Evolutionary conservation across 1,140 invertebrate species (phyloP).

Genomic region (Lasioglossum albipes): DNA sequence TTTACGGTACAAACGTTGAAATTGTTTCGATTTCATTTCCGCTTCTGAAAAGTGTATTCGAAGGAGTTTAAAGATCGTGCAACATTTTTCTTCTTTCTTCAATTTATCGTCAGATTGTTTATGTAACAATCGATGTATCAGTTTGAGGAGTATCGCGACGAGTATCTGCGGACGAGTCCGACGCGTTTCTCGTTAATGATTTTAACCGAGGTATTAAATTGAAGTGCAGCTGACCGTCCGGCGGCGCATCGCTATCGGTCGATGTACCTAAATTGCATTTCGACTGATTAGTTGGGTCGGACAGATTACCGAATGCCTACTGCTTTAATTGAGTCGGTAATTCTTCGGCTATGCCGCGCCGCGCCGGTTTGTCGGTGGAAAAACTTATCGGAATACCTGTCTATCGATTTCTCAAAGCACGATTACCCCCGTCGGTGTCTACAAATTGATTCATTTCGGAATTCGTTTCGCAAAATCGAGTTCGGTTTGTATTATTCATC

Average conservation of each 20-base stretch:
- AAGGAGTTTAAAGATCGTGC: too few species aligned
- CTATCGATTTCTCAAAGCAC: background rate
- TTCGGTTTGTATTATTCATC: too few species aligned
- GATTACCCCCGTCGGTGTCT: too few species aligned
- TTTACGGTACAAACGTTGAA: too few species aligned
- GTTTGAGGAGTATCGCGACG: slow-evolving; percentile 15
- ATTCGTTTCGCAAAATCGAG: too few species aligned
- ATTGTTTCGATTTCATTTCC: too few species aligned
- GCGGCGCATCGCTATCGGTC: slow-evolving; percentile 69
- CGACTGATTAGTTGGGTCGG: slow-evolving; percentile 77
- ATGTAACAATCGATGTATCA: slow-evolving; percentile 10
- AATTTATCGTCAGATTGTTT: background rate
- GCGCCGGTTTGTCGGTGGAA: slow-evolving; percentile 43
- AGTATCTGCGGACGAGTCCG: slow-evolving; percentile 73
- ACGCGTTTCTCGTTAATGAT: slow-evolving; percentile 77
- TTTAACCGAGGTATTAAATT: slow-evolving; percentile 77
- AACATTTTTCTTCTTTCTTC: too few species aligned
- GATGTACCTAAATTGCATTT: slow-evolving; percentile 79
- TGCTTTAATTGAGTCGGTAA: slow-evolving; percentile 77
- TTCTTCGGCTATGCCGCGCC: slow-evolving; percentile 59
- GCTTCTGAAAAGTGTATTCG: too few species aligned
- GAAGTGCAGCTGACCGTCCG: slow-evolving; percentile 73
- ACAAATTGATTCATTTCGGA: too few species aligned
- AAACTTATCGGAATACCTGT: slow-evolving; percentile 26
- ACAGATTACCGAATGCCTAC: slow-evolving; percentile 77